phyloP scores from a whole-genome alignment of 2,113 vertebrate genomes.

The Turdus rufiventris region DNA sequence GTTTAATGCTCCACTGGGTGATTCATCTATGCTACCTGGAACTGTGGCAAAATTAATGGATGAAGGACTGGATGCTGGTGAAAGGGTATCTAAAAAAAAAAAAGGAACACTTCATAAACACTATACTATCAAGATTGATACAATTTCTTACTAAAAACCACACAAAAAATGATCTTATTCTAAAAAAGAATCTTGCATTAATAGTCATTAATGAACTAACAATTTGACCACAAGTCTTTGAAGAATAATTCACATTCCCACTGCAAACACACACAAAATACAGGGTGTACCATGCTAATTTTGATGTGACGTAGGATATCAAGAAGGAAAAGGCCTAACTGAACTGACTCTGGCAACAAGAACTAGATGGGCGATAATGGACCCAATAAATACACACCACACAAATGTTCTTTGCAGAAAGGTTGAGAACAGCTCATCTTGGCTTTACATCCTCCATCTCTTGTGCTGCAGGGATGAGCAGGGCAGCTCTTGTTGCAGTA shows the following conservation, averaged over 20 bases:
- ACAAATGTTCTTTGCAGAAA: not conserved
- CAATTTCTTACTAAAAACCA: not conserved
- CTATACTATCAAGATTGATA: not conserved
- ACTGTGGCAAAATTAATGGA: slow-evolving; percentile 70
- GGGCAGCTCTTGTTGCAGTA: not conserved
- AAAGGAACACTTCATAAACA: slow-evolving; percentile 3
- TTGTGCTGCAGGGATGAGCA: not conserved
- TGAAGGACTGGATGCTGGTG: slow-evolving; percentile 90
- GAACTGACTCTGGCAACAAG: not conserved
- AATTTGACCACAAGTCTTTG: not conserved
- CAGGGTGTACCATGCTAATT: not conserved
- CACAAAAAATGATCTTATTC: not conserved
- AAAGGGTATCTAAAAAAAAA: slow-evolving; percentile 80
- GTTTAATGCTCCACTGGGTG: slow-evolving; percentile 71
- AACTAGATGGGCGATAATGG: not conserved
- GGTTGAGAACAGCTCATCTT: not conserved
- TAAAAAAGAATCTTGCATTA: not conserved
- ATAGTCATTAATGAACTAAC: not conserved
- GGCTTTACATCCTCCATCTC: not conserved
- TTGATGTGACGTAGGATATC: not conserved
- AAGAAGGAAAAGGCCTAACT: not conserved
- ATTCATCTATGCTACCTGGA: slow-evolving; percentile 70
- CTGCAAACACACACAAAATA: not conserved
- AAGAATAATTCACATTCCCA: not conserved
- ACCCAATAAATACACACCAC: not conserved